Conservation (phyloP, 2,888 invertebrate species). For the Netelia inedita region DNA sequence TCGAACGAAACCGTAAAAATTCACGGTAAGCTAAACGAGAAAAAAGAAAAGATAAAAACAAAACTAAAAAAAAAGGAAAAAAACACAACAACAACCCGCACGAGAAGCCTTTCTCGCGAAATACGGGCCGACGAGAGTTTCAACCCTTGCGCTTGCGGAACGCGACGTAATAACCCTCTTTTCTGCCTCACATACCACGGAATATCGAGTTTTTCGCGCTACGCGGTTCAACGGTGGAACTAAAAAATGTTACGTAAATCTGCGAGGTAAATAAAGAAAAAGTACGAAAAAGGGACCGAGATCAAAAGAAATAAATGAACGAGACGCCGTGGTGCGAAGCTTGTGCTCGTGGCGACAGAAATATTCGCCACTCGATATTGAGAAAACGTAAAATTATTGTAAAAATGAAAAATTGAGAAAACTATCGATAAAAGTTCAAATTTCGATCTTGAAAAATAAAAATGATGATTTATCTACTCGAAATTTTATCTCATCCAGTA, state of each 20-base stretch:
- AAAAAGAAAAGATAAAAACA: background rate
- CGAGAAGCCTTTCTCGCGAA: slow-evolving; percentile 50
- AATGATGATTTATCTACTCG: background rate
- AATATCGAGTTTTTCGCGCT: slow-evolving; percentile 1
- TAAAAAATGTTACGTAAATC: slow-evolving; percentile 7
- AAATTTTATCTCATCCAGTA: too few species aligned
- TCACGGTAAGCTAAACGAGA: slow-evolving; percentile 31
- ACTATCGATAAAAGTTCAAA: background rate
- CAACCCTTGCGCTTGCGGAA: slow-evolving; percentile 37
- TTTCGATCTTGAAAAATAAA: background rate
- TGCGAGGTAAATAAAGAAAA: background rate
- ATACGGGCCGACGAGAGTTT: slow-evolving; percentile 43
- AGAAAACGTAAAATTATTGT: too few species aligned
- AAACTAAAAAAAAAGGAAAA: slow-evolving; percentile 1
- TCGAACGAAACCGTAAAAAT: slow-evolving; percentile 62
- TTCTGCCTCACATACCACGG: slow-evolving; percentile 13
- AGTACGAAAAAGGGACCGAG: too few species aligned
- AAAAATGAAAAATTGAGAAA: background rate
- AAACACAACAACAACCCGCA: background rate
- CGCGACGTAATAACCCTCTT: slow-evolving; percentile 9
- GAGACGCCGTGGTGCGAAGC: too few species aligned
- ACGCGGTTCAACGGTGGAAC: background rate
- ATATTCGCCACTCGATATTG: too few species aligned
- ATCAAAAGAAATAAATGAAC: too few species aligned
- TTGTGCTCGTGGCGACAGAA: too few species aligned